Percentiles rank a stretch among this genome's conserved stretches.
These are phyloP conservation scores for Zoanthus sansibaricus DNA, from an alignment of 92 coral and sea anemone species.

Conservation along the genomic window DNA sequence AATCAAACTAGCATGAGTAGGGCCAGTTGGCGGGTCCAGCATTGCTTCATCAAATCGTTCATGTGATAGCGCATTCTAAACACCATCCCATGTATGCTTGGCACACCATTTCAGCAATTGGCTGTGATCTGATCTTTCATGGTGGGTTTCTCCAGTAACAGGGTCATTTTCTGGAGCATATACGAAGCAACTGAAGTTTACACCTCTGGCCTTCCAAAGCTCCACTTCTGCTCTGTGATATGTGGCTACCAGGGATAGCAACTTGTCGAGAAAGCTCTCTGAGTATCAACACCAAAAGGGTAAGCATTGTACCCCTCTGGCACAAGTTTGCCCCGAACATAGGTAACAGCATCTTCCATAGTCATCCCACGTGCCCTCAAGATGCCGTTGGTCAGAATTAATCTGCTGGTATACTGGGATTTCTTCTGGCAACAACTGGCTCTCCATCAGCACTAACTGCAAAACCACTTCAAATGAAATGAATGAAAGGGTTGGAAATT, in stretches of 20 bases:
- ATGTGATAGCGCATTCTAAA: not conserved
- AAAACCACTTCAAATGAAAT: conserved; percentile 3
- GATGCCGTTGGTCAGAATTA: conserved; percentile 16
- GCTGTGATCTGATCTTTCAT: conserved; percentile 42
- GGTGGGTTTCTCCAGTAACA: conserved; percentile 38
- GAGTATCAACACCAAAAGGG: conserved; percentile 57
- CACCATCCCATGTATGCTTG: conserved; percentile 58
- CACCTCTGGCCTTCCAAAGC: conserved; percentile 27
- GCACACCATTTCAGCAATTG: conserved; percentile 40
- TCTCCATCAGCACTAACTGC: conserved; percentile 31
- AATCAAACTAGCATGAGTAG: conserved; percentile 54
- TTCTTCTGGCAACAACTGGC: conserved; percentile 35
- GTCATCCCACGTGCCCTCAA: conserved; percentile 2
- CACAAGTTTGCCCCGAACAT: conserved; percentile 48
- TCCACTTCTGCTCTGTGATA: conserved; percentile 39
- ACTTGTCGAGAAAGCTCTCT: conserved; percentile 58
- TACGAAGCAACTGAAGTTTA: not conserved
- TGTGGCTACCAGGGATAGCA: conserved; percentile 65
- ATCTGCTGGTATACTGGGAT: conserved; percentile 37
- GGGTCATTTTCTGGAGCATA: conserved; percentile 47
- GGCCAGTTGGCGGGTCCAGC: conserved; percentile 43
- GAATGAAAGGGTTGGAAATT: not conserved
- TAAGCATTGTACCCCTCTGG: conserved; percentile 62
- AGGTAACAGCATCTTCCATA: conserved; percentile 32
- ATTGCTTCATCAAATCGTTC: conserved; percentile 62